Base-by-base conservation (phyloP, 1,140 invertebrate genomes). In the Eupeodes corollae region DNA sequence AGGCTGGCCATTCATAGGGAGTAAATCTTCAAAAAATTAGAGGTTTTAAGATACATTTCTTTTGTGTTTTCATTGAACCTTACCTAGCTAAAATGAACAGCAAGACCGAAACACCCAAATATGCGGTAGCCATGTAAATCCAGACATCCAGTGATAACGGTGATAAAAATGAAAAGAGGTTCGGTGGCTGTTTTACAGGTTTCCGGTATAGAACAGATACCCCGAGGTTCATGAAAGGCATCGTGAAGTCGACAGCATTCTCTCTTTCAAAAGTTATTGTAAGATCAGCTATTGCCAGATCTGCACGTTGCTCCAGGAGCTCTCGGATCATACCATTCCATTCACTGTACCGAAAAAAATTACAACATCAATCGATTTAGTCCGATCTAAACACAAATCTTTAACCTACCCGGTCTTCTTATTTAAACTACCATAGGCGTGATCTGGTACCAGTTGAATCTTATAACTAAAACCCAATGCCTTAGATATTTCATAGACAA, bases 251-350 rank as follows among this genome's bases (percentile, higher is more conserved):
- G 3, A 95, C 89, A 5, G 85, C 89, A 71, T 76, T 65, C 55
- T 88, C 84, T 30, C 88, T 73, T 57, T 91, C 88, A 60, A 90
- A 91, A 1, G 89, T 96, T 52, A 97, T 95, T 10, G 92, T 94
- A 6, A 97, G 74, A 75, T 94, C 91, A 1, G 86, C 91, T 46
- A 95, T 87, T 3, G 91, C 91, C 35, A 95, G 67, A 72, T 96
- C 92, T 6, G 91, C 91, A 63, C 84, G 84, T 73, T 92, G 83
- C 60, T 91, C 86, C 41, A 94, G 70, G 2, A 96, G 72, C 66
- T 95, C 90, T 52, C 85, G 82, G 53, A 97, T 91, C 82, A 95
- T 92, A 34, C 92, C 92, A 61, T 93, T 91, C 92, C 92, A 96
- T 70, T 88, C 84, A 58, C 81, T 84, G 15, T 12, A 42, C 13